These are phyloP conservation scores for Tricholauxania praeusta DNA, from an alignment of 2,888 invertebrate species.

Conservation along the genomic window DNA sequence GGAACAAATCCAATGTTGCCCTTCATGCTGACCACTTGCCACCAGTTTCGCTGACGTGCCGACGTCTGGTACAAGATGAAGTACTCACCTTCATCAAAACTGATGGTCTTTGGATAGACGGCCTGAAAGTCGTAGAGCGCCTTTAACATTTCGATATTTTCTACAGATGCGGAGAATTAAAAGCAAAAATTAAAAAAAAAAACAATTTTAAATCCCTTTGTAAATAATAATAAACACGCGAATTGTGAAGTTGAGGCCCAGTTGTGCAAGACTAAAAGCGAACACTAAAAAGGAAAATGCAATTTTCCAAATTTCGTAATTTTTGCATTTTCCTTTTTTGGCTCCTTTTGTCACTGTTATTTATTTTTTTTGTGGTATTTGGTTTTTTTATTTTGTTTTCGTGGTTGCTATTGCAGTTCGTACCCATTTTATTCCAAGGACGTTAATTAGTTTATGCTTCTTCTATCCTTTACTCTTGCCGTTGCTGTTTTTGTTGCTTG, in stretches of 20 bases:
- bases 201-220: neutral
- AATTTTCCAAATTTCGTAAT: neutral
- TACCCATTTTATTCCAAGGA: slow-evolving; percentile 37
- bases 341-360: slow-evolving; percentile 14
- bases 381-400: neutral
- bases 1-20: slow-evolving; percentile 89
- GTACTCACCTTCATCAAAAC: slow-evolving; percentile 83
- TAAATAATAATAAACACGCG: no score
- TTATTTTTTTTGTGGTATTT: slow-evolving; percentile 12
- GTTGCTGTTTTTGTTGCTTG: slow-evolving; percentile 9
- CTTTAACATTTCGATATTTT: slow-evolving; percentile 84
- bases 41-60: slow-evolving; percentile 85
- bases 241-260: slow-evolving; percentile 3
- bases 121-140: slow-evolving; percentile 88
- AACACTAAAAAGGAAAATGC: slow-evolving; percentile 23
- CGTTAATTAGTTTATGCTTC: slow-evolving; percentile 22
- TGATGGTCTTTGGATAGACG: slow-evolving; percentile 84
- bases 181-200: slow-evolving; percentile 18
- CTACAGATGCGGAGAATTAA: slow-evolving; percentile 67
- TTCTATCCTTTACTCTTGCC: slow-evolving; percentile 5
- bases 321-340: slow-evolving; percentile 21
- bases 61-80: slow-evolving; percentile 84
- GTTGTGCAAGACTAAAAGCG: slow-evolving; percentile 11
- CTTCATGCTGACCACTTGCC: slow-evolving; percentile 86
- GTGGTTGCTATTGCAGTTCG: slow-evolving; percentile 20